Conservation (phyloP, 2,888 invertebrate species). For the Mimachlamys varia region DNA sequence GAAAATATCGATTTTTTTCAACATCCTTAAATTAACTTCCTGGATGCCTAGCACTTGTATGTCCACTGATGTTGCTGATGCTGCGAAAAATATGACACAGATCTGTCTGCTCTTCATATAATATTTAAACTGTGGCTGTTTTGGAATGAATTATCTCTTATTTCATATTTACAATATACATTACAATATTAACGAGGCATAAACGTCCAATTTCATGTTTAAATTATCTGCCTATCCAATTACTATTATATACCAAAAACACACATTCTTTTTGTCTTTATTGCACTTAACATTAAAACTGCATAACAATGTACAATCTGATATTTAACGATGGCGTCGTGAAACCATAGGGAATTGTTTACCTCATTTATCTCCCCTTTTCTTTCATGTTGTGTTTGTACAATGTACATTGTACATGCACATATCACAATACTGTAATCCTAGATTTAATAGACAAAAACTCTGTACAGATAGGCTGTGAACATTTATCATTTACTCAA, state of each 20-base stretch:
- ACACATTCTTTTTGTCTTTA: neutral
- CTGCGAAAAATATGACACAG: neutral
- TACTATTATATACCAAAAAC: neutral
- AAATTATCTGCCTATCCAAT: no score
- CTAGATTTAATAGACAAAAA: no score
- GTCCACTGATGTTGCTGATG: neutral
- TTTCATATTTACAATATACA: neutral
- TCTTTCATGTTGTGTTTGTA: no score
- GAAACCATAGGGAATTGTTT: neutral
- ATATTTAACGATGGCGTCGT: neutral
- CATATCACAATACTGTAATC: no score
- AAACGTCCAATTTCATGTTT: neutral
- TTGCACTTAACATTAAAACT: neutral
- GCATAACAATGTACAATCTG: neutral
- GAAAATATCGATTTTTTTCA: slow-evolving; percentile 9
- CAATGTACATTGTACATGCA: no score
- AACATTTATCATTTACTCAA: neutral
- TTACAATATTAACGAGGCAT: neutral
- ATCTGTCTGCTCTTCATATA: neutral
- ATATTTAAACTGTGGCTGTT: neutral
- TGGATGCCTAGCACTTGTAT: neutral
- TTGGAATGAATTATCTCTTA: neutral
- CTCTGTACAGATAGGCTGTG: no score
- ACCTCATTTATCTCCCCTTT: neutral
- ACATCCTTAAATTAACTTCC: neutral